phyloP scores from a whole-genome alignment of 2,113 vertebrate species.

The Camelus bactrianus region DNA sequence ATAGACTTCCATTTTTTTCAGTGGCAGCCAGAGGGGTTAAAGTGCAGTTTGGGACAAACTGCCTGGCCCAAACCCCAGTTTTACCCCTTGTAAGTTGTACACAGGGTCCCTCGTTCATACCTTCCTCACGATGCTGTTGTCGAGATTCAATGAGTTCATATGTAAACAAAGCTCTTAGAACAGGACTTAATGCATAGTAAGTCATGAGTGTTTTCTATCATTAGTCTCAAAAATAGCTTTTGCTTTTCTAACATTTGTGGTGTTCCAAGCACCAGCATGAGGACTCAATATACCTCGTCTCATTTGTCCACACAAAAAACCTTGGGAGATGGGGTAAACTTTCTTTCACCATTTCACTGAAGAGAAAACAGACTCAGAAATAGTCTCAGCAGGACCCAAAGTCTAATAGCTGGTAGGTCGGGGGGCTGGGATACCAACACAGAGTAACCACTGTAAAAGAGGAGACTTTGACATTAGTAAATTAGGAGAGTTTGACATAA shows the following conservation, averaged over 20 bases:
- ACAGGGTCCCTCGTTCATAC: background rate
- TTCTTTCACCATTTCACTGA: background rate
- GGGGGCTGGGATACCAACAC: background rate
- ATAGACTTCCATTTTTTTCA: background rate
- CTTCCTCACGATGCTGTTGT: background rate
- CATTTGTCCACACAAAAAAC: background rate
- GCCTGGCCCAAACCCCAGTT: background rate
- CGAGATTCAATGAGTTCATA: background rate
- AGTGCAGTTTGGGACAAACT: background rate
- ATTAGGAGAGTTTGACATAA: background rate
- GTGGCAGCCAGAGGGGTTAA: background rate
- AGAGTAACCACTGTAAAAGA: background rate
- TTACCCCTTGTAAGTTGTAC: background rate
- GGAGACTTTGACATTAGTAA: background rate
- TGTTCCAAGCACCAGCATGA: background rate
- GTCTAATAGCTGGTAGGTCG: background rate
- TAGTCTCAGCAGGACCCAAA: background rate
- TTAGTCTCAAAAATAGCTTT: slow-evolving; percentile 5
- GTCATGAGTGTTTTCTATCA: background rate
- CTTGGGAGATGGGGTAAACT: background rate
- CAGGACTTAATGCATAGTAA: background rate
- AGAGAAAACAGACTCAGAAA: slow-evolving; percentile 7
- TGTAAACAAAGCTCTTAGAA: background rate
- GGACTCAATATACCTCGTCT: background rate
- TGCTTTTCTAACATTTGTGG: background rate